These are phyloP conservation scores for Cryptotermes secundus DNA, from an alignment of 1,140 invertebrate species.

Conservation along the genomic window DNA sequence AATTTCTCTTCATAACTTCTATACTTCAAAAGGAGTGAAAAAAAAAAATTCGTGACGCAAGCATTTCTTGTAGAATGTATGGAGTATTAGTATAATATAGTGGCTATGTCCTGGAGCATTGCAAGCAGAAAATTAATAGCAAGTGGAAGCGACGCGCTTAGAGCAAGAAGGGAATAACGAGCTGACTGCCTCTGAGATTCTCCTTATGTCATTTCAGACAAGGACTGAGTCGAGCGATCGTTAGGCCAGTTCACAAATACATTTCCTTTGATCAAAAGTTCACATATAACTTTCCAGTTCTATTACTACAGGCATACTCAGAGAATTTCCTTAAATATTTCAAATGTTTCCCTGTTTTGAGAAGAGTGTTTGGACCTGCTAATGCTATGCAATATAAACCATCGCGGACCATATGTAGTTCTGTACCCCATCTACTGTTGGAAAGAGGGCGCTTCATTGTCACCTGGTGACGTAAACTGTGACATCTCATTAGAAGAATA, in stretches of 20 bases:
- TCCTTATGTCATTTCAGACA: neutral
- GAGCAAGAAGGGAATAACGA: neutral
- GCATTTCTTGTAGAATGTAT: neutral
- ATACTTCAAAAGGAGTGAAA: neutral
- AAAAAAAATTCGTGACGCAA: neutral
- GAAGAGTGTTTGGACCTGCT: neutral
- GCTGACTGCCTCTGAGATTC: neutral
- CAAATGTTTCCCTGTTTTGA: neutral
- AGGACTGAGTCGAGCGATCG: neutral
- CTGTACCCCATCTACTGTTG: no score
- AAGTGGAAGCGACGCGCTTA: neutral
- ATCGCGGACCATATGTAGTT: no score
- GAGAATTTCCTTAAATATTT: neutral
- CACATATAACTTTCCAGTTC: neutral
- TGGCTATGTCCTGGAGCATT: neutral
- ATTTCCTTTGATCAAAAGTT: conserved; percentile 15
- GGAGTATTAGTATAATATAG: conserved; percentile 11
- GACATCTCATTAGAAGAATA: no score
- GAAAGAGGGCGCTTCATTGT: no score
- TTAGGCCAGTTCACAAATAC: neutral
- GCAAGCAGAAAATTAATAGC: conserved; percentile 11
- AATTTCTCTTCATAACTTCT: neutral
- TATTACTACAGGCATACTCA: neutral
- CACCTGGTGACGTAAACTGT: no score
- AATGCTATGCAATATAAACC: neutral